phyloP scores from a whole-genome alignment of 2,888 invertebrate species.

The Leptopilina syphax region DNA sequence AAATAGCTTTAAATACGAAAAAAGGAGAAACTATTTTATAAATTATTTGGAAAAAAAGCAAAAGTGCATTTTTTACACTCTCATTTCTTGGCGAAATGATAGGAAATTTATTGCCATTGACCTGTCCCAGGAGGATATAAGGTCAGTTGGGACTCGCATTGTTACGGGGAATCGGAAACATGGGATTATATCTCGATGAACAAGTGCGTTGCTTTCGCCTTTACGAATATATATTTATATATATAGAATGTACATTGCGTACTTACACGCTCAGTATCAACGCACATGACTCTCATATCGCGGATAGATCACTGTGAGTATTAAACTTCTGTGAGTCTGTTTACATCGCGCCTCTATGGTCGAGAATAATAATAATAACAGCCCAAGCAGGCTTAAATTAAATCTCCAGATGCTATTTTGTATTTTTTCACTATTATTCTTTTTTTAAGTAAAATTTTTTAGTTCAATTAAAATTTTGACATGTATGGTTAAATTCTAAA shows the following conservation, averaged over 20 bases:
- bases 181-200: slow-evolving; percentile 63
- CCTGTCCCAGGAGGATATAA: slow-evolving; percentile 7
- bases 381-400: not conserved
- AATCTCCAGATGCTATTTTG: not conserved
- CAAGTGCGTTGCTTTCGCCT: slow-evolving; percentile 56
- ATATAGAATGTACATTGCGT: slow-evolving; percentile 30
- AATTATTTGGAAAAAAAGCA: no score
- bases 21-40: not conserved
- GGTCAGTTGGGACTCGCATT: slow-evolving; percentile 28
- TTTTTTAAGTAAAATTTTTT: no score
- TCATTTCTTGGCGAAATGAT: not conserved
- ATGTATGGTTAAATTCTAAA: no score
- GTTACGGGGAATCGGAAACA: slow-evolving; percentile 42
- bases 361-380: not conserved
- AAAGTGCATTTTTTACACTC: not conserved
- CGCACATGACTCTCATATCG: slow-evolving; percentile 23
- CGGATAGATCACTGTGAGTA: slow-evolving; percentile 36
- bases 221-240: not conserved
- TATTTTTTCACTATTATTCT: no score
- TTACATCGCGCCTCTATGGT: not conserved
- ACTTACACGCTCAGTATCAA: slow-evolving; percentile 31
- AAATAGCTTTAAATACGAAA: no score
- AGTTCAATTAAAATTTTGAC: no score
- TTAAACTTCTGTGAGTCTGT: slow-evolving; percentile 33
- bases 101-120: slow-evolving; percentile 16